Base-by-base conservation (phyloP, 2,888 invertebrate species). In the Xanthorhoe spadicearia region DNA sequence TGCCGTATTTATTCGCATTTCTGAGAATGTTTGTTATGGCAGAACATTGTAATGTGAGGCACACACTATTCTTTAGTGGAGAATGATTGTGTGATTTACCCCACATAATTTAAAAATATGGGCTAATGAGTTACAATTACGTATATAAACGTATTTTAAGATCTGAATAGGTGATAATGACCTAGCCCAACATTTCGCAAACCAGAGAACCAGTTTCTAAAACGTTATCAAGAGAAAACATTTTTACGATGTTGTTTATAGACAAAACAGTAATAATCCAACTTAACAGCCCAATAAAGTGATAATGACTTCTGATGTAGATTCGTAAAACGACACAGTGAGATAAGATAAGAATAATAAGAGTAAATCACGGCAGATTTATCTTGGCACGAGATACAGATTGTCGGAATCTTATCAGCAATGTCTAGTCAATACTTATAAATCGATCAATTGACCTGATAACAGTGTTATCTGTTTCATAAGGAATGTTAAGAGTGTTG, bases 11-110 rank as follows among this genome's bases (percentile, higher is more conserved):
- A 50, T 66, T 62, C 50, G 61, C 61, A 38, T 46, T 67, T 71
- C 71, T 57, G 23, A 46, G 61, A 64, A 71, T 57, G 48, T 59
- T 61, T 58, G 59, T 52, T 62, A 69, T 56, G 51, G 51, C 62
- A 58, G 43, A 56, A 8, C 53, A 62, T 66, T 61, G 54, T 66
- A 19, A 54, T 49, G 48, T 46, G 61, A 38, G 35, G 53, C 32
- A 58, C 32, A 58, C 63, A 15, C 48, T 51, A 50, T 62, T 55
- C 61, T 51, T 53, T 46, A 46, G 43, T 18, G 18, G 7, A n/a
- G 19, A 15, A 58, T 51, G 13, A 19, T 13, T 38, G 18, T 8
- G 15, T 13, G 0, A 1, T 13, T 43, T 43, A 13, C 55, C 23
- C n/a, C 35, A 19, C 46, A 46, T 46, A 23, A 23, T 19, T 19